phyloP scores from a whole-genome alignment of 2,113 vertebrate genomes.

The Heliornis fulica region DNA sequence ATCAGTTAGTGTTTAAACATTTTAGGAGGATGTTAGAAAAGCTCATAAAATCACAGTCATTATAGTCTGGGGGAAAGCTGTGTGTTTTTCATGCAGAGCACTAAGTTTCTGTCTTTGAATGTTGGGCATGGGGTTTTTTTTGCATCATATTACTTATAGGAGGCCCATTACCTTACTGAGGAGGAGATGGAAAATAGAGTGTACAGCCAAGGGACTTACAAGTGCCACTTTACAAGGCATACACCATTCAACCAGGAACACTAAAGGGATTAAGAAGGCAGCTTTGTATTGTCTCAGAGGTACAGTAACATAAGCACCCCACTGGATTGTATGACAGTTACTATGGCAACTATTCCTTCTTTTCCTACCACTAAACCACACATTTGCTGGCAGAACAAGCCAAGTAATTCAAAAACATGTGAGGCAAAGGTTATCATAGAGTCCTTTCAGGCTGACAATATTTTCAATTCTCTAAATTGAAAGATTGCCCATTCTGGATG shows the following conservation, averaged over 20 bases:
- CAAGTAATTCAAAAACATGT: not conserved
- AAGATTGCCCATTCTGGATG: not conserved
- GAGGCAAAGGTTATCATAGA: not conserved
- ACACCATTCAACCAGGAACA: slow-evolving; percentile 40
- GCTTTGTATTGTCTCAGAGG: slow-evolving; percentile 51
- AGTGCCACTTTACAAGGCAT: slow-evolving; percentile 40
- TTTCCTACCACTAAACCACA: not conserved
- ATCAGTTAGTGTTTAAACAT: not conserved
- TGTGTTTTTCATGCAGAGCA: slow-evolving; percentile 1
- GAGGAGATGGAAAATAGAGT: slow-evolving; percentile 4
- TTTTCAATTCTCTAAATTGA: not conserved
- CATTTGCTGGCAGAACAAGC: not conserved
- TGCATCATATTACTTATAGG: not conserved
- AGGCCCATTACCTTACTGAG: not conserved
- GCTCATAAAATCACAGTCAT: not conserved
- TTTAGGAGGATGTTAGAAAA: not conserved
- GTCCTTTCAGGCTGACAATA: not conserved
- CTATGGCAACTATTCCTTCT: slow-evolving; percentile 46
- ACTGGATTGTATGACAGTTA: slow-evolving; percentile 45
- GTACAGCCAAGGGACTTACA: slow-evolving; percentile 12
- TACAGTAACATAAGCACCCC: slow-evolving; percentile 27
- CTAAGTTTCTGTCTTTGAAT: not conserved
- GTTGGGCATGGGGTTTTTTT: not conserved
- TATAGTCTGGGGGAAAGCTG: not conserved
- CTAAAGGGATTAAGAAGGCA: slow-evolving; percentile 55